Evolutionary conservation across 2,797 vertebrate species (phyloP), one percentile per base, ranked within the genome.

Genomic region (Merluccius polli): DNA sequence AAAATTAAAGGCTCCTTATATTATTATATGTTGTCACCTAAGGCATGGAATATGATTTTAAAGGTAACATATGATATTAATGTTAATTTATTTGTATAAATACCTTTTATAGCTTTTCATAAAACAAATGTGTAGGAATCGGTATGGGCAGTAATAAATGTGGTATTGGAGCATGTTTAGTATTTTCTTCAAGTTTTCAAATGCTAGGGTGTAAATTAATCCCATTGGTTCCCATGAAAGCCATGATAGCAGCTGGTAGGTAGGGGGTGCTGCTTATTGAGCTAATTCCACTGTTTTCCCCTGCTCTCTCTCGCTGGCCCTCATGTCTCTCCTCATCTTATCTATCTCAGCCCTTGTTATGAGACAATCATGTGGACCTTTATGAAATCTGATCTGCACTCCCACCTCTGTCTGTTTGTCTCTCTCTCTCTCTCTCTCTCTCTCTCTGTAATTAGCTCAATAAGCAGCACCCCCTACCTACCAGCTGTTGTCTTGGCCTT

Each of bases 351-450:
- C 79, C 76, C 87, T 89, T 90, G 86, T 91, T 91, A 90, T 89
- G 88, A 91, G 89, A 88, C 88, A 90, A 91, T 92, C 90, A 90
- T 87, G 86, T 91, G 89, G 85, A 90, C 90, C 90, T 93, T 89
- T 92, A 89, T 92, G 90, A 92, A 92, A 92, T 89, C 84, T 88
- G 88, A 92, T 92, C 87, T 82, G 81, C 52, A 24, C 21, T 59
- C 52, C 21, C n/a, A 59, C 15, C 44, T 52, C 44, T 52, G 3
- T 35, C 44, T 48, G 15, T 15, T 5, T 48, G 13, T 44, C 41
- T 3, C 41, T 44, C 33, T 35, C 33, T 35, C 33, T 35, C 33
- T 35, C 33, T 35, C 33, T 35, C 33, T 35, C 33, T 35, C 44
- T 18, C 44, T 48, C 44, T 18, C 44, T 21, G 11, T 41, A 12